Evolutionary conservation across 2,113 vertebrate genomes (phyloP).

Genomic region (Alces alces): DNA sequence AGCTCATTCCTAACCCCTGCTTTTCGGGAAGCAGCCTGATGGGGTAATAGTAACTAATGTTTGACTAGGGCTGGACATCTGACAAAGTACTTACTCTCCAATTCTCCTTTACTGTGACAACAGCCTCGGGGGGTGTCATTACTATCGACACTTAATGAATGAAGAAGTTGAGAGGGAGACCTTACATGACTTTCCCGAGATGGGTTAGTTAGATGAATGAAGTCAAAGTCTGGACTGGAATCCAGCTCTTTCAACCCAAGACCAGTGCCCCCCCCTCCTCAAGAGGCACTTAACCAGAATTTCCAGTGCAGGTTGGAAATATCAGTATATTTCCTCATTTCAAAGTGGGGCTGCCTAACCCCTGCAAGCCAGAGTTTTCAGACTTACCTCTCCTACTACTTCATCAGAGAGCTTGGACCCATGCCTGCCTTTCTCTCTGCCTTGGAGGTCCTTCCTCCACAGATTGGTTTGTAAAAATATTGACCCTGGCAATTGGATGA

Average conservation of each 20-base stretch:
- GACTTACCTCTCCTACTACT: neutral
- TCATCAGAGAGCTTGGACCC: neutral
- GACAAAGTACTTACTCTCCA: constrained; percentile 15
- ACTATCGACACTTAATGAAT: neutral
- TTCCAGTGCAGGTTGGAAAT: neutral
- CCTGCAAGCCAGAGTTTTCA: neutral
- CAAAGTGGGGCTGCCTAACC: neutral
- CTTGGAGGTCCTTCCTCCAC: neutral
- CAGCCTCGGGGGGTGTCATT: neutral
- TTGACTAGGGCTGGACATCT: neutral
- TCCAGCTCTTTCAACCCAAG: neutral
- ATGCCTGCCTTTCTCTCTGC: neutral
- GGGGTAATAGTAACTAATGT: constrained; percentile 35
- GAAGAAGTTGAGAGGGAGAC: neutral
- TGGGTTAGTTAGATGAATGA: neutral
- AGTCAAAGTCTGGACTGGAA: neutral
- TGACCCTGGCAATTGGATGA: constrained; percentile 19
- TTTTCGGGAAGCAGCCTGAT: constrained; percentile 35
- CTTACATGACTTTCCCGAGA: neutral
- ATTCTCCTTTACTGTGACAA: neutral
- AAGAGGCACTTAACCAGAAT: neutral
- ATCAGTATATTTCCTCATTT: neutral
- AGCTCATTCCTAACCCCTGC: neutral
- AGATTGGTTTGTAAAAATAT: constrained; percentile 10
- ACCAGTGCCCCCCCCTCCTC: neutral